Percentiles rank a stretch among this genome's conserved stretches.
Conservation (phyloP, 2,797 vertebrate genomes). For the Knipowitschia caucasica region DNA sequence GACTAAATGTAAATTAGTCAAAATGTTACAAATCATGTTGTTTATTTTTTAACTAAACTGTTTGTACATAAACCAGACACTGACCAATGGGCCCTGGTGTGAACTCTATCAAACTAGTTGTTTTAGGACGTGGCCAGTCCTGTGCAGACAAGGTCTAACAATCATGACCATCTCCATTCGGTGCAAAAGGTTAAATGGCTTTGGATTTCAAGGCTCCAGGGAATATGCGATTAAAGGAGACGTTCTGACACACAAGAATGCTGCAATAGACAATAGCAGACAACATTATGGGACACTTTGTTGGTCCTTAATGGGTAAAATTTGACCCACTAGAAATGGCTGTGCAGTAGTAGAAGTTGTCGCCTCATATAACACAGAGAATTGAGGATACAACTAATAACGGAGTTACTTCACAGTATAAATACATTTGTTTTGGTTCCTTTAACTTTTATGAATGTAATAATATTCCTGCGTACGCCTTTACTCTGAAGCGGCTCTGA, state of each 20-base stretch:
- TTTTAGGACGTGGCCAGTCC: conserved; percentile 41
- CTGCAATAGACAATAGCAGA: conserved; percentile 59
- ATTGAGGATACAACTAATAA: too few species aligned
- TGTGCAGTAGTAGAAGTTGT: too few species aligned
- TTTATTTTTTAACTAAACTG: neutral
- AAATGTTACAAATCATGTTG: too few species aligned
- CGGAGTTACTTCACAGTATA: too few species aligned
- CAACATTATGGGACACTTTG: conserved; percentile 32
- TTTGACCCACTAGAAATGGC: too few species aligned
- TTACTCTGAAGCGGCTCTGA: too few species aligned
- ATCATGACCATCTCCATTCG: conserved; percentile 39
- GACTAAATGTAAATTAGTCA: too few species aligned
- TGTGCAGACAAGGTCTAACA: conserved; percentile 48
- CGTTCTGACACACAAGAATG: conserved; percentile 81
- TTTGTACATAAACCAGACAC: conserved; percentile 30
- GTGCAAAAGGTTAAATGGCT: conserved; percentile 55
- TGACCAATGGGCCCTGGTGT: conserved; percentile 30
- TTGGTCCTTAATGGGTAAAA: too few species aligned
- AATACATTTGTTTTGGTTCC: too few species aligned
- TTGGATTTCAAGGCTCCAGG: conserved; percentile 68
- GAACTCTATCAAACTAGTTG: conserved; percentile 47
- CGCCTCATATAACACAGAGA: too few species aligned
- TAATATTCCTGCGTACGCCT: too few species aligned
- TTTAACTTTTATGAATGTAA: too few species aligned
- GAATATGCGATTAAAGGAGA: conserved; percentile 68